A percentile compares a stretch with the other conserved stretches of the same genome.
Conservation (phyloP, 2,797 vertebrate species). For the Myotis daubentonii region DNA sequence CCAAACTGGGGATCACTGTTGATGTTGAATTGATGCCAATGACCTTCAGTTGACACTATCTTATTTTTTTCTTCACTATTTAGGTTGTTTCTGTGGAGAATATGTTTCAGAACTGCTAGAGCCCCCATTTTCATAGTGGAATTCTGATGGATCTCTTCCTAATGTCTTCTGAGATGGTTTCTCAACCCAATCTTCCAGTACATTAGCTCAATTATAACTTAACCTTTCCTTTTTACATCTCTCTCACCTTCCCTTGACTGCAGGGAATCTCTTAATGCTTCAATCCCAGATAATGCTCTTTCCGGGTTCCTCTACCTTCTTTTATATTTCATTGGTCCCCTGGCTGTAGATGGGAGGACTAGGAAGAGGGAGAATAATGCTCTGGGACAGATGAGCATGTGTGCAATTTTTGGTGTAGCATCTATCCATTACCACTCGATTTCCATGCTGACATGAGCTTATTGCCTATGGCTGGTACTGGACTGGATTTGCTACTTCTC, state of each 20-base stretch:
- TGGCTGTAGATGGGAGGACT: neutral
- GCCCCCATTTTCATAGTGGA: neutral
- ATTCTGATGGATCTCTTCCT: neutral
- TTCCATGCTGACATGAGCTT: neutral
- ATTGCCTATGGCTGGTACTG: neutral
- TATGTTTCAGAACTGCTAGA: neutral
- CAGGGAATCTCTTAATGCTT: neutral
- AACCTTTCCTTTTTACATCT: neutral
- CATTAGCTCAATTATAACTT: neutral
- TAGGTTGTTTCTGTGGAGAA: neutral
- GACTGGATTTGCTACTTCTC: neutral
- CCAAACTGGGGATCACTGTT: neutral
- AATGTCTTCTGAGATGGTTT: neutral
- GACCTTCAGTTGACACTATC: neutral
- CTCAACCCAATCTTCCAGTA: neutral
- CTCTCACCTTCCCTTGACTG: neutral
- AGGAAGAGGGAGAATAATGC: neutral
- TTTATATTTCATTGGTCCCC: neutral
- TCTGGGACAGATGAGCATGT: neutral
- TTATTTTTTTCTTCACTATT: neutral
- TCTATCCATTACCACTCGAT: neutral
- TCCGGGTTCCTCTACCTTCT: neutral
- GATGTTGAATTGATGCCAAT: neutral
- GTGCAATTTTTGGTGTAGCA: neutral
- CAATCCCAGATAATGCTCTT: neutral